phyloP scores from a whole-genome alignment of 1,140 invertebrate species.

The Calycopis cecrops region DNA sequence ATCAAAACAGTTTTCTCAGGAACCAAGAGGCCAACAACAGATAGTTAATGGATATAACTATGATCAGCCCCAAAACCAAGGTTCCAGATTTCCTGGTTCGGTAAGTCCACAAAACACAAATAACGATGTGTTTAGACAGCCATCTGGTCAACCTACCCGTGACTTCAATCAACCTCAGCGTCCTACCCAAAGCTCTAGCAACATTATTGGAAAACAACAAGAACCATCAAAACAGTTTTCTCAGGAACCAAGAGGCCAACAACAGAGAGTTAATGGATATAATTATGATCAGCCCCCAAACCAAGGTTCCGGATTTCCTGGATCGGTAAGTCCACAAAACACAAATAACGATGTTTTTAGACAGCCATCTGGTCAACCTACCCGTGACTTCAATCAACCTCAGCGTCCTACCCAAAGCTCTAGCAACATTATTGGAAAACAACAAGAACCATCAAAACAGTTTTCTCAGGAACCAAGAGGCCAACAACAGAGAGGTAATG shows the following conservation, averaged over 20 bases:
- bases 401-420: background rate
- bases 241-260: background rate
- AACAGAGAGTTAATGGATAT: constrained; percentile 4
- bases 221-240: background rate
- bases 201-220: background rate
- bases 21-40: background rate
- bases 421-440: background rate
- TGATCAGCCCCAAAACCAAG: constrained; percentile 4
- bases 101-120: background rate
- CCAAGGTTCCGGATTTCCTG: background rate
- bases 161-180: background rate
- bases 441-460: background rate
- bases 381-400: background rate
- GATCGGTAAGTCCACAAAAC: background rate
- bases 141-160: background rate
- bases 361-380: background rate
- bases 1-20: constrained; percentile 2
- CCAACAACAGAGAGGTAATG: background rate
- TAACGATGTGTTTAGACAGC: constrained; percentile 3
- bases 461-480: background rate
- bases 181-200: background rate
- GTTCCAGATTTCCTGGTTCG: background rate
- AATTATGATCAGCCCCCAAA: constrained; percentile 7
- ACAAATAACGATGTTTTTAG: constrained; percentile 4
- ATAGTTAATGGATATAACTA: constrained; percentile 8